These are phyloP conservation scores for Myotis myotis DNA, from an alignment of 2,797 vertebrate genomes.

Conservation along the genomic window DNA sequence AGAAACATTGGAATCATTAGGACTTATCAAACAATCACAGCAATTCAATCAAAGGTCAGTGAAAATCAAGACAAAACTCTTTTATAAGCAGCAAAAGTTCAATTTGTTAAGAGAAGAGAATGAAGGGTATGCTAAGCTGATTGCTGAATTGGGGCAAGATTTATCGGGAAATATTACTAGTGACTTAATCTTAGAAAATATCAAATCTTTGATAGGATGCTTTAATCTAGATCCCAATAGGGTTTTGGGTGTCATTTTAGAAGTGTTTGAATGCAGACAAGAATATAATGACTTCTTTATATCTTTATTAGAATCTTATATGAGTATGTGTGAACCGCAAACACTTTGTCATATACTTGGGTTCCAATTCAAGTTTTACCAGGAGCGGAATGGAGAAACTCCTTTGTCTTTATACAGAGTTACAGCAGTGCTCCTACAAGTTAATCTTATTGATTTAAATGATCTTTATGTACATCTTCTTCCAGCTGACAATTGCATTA, in stretches of 20 bases:
- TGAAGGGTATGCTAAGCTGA: slow-evolving; percentile 98
- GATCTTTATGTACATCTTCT: slow-evolving; percentile 94
- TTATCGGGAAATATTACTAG: slow-evolving; percentile 96
- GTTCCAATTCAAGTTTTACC: slow-evolving; percentile 99
- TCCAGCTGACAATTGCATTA: slow-evolving; percentile 86
- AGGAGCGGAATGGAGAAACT: slow-evolving; percentile 98
- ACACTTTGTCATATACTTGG: slow-evolving; percentile 99
- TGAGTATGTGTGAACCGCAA: slow-evolving; percentile 97
- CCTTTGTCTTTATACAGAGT: slow-evolving; percentile 97
- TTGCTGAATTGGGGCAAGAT: slow-evolving; percentile 98
- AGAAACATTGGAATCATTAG: slow-evolving; percentile 96
- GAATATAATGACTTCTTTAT: slow-evolving; percentile 98
- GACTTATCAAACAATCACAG: slow-evolving; percentile 97
- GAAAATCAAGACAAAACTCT: slow-evolving; percentile 99
- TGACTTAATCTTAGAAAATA: slow-evolving; percentile 97
- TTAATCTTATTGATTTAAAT: slow-evolving; percentile 96
- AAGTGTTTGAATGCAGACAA: slow-evolving; percentile 97
- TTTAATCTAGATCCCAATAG: slow-evolving; percentile 99
- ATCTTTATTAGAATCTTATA: slow-evolving; percentile 97
- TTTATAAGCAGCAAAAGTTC: slow-evolving; percentile 99
- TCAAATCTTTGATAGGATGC: slow-evolving; percentile 99
- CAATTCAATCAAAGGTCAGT: slow-evolving; percentile 99
- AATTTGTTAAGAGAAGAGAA: slow-evolving; percentile 98
- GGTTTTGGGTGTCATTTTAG: slow-evolving; percentile 97
- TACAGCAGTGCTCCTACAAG: slow-evolving; percentile 96